Percentiles rank a stretch among this genome's conserved stretches.
phyloP scores from a whole-genome alignment of 2,113 vertebrate genomes.

The Bothrops jararaca region DNA sequence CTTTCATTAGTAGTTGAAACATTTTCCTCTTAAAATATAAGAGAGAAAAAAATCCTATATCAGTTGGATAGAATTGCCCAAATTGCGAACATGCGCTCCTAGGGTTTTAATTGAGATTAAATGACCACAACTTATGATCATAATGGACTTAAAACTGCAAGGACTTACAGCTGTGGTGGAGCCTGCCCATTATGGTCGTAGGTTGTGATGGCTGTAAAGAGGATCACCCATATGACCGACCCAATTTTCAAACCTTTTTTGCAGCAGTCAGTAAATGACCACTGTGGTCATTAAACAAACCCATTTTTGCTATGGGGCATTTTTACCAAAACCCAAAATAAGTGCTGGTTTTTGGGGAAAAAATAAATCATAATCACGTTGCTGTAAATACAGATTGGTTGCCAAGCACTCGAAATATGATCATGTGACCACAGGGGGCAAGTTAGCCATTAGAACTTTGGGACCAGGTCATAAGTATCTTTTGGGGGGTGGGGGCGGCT shows the following conservation, averaged over 20 bases:
- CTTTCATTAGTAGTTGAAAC: constrained; percentile 1
- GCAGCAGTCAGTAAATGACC: not conserved
- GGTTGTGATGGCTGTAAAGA: not conserved
- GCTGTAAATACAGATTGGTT: not conserved
- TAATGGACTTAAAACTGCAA: not conserved
- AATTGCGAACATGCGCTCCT: not conserved
- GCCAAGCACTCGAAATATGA: not conserved
- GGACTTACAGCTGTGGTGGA: not conserved
- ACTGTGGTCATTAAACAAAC: not conserved
- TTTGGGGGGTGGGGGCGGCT: too few species aligned
- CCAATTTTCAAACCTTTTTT: not conserved
- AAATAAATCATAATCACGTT: not conserved
- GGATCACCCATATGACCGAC: not conserved
- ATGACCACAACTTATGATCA: not conserved
- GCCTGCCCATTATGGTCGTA: not conserved
- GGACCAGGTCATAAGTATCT: not conserved
- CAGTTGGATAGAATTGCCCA: not conserved
- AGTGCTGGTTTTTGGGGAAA: not conserved
- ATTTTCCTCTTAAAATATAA: not conserved
- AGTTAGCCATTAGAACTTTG: not conserved
- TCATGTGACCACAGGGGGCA: not conserved
- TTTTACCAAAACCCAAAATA: not conserved
- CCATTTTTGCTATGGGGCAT: not conserved
- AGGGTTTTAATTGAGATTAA: not conserved
- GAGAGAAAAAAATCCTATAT: not conserved